Conservation (phyloP, 2,888 invertebrate species). For the Lomographa bimaculata region DNA sequence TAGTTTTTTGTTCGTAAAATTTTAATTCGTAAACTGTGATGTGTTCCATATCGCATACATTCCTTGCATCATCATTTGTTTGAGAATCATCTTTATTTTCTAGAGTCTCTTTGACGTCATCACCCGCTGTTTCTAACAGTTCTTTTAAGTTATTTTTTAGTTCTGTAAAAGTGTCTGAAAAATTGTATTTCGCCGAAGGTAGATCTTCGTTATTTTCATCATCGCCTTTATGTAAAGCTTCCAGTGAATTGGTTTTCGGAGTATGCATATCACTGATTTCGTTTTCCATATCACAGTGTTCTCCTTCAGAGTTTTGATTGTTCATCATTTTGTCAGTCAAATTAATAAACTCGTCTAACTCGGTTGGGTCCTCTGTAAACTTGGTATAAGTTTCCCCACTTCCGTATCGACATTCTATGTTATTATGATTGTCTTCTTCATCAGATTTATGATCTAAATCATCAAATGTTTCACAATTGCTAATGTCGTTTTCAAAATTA, state of each 20-base stretch:
- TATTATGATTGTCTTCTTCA: constrained; percentile 39
- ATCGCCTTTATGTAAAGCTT: constrained; percentile 51
- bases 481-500: constrained; percentile 56
- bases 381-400: constrained; percentile 78
- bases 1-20: constrained; percentile 45
- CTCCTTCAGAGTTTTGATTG: constrained; percentile 39
- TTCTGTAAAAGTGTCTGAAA: constrained; percentile 63
- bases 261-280: constrained; percentile 62
- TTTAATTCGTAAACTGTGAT: constrained; percentile 68
- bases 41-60: constrained; percentile 68
- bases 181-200: constrained; percentile 41
- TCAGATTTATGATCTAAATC: constrained; percentile 52
- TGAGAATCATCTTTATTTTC: constrained; percentile 5
- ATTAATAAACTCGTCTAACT: constrained; percentile 72
- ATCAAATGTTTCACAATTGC: constrained; percentile 49
- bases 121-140: constrained; percentile 52
- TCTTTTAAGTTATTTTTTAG: constrained; percentile 65
- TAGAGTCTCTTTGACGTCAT: constrained; percentile 32
- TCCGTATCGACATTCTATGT: constrained; percentile 59
- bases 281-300: constrained; percentile 39
- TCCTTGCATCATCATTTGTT: constrained; percentile 39
- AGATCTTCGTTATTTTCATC: constrained; percentile 19
- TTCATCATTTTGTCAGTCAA: constrained; percentile 69
- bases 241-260: constrained; percentile 68
- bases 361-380: constrained; percentile 67